Conservation (phyloP, 1,140 invertebrate species). For the Solenopsis invicta region DNA sequence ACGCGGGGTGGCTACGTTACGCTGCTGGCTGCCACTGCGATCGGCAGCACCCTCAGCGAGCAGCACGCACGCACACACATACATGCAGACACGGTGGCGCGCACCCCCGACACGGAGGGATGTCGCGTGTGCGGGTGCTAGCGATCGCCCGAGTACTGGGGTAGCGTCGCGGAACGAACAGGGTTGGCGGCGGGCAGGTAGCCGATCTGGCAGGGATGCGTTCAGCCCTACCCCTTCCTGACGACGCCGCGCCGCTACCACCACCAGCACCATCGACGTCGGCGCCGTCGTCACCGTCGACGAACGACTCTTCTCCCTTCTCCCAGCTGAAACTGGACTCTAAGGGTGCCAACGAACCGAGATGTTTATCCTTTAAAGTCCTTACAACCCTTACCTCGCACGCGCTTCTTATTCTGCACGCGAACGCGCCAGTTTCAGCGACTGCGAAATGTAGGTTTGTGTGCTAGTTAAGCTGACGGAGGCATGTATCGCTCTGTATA, state of each 20-base stretch:
- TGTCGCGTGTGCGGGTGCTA: conserved; percentile 74
- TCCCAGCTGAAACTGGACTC: conserved; percentile 6
- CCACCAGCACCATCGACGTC: conserved; percentile 59
- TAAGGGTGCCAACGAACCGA: conserved; percentile 55
- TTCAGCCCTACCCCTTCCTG: conserved; percentile 75
- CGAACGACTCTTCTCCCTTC: conserved; percentile 48
- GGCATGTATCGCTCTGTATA: background rate
- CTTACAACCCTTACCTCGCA: background rate
- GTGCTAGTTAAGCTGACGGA: conserved; percentile 1
- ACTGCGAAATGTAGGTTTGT: background rate
- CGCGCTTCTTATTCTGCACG: conserved; percentile 3
- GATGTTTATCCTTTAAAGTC: conserved; percentile 55
- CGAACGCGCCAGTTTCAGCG: conserved; percentile 6
- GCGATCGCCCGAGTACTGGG: conserved; percentile 81
- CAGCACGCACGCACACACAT: background rate
- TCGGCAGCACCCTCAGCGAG: conserved; percentile 27
- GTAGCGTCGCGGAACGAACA: conserved; percentile 77
- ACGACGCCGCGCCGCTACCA: conserved; percentile 62
- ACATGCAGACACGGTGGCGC: conserved; percentile 31
- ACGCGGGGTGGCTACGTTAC: conserved; percentile 38
- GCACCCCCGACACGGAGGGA: conserved; percentile 65
- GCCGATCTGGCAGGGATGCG: conserved; percentile 79
- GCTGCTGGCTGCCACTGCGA: conserved; percentile 40
- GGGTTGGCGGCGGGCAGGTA: conserved; percentile 79
- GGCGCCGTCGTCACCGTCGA: conserved; percentile 43